Base-by-base conservation (phyloP, 2,797 vertebrate genomes). In the Gambusia yucatana region DNA sequence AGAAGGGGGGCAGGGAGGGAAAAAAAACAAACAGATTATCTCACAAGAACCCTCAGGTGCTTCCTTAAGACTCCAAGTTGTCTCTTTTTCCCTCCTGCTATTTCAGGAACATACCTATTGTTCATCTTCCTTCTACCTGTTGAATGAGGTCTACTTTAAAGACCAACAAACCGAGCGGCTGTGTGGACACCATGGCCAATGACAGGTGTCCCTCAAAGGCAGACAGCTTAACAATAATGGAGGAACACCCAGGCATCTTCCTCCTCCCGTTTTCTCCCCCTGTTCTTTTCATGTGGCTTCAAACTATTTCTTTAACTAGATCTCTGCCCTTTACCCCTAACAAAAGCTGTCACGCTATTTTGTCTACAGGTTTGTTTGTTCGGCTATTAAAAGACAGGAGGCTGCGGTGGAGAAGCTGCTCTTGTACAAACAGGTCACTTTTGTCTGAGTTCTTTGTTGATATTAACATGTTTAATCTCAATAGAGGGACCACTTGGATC, bases 121-220 rank as follows among this genome's bases (percentile, higher is more conserved):
- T 93, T 90, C 83, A 78, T 11, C 80, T 83, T 77, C 82, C 10
- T 41, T 46, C 78, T 86, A 91, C 92, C 90, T 93, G 93, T 90
- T 93, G 93, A 95, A 86, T 94, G 91, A 94, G 82, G 76, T 74
- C 87, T 88, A 86, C 85, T 93, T 94, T 93, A 90, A 92, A 89
- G 84, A 80, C 79, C 75, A 36, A 85, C 85, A 83, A 88, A 91
- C 85, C 71, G 83, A 88, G 82, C 48, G 39, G 87, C 75, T 94
- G 91, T 92, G 90, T 85, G 90, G 90, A 92, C 88, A 85, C 72
- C 79, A 80, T 84, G 73, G 86, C 92, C 94, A 94, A 92, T 92
- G 92, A 92, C 92, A 92, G 88, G 86, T 90, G 91, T 94, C 92
- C 92, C 93, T 94, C 93, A 92, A 86, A 94, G 91, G 89, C 88